These are phyloP conservation scores for Acomys russatus DNA, from an alignment of 2,797 vertebrate species.

Conservation along the genomic window DNA sequence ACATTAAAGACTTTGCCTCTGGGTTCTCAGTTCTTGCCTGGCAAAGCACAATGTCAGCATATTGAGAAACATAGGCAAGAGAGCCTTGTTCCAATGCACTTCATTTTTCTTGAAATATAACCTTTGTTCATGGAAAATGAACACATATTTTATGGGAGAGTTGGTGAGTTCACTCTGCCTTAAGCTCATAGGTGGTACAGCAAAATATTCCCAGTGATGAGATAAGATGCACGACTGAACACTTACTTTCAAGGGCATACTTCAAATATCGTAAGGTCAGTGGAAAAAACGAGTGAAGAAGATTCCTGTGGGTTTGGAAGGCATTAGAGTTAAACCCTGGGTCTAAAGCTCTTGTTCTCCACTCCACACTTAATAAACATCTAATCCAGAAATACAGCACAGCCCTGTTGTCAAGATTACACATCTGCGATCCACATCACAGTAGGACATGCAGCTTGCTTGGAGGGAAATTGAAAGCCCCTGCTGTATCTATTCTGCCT, in stretches of 20 bases:
- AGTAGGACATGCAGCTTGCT: constrained; percentile 4
- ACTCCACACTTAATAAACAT: constrained; percentile 68
- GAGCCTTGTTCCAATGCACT: background rate
- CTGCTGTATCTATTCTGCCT: constrained; percentile 67
- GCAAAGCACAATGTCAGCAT: background rate
- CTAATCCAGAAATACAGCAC: constrained; percentile 63
- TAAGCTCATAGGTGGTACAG: background rate
- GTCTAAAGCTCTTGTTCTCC: constrained; percentile 27
- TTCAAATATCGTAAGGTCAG: background rate
- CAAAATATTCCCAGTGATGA: background rate
- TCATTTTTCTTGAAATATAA: background rate
- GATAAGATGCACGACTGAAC: background rate
- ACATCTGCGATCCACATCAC: constrained; percentile 68
- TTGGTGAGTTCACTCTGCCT: background rate
- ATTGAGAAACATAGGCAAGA: accelerated
- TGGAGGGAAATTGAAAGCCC: background rate
- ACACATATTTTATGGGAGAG: background rate
- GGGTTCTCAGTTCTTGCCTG: background rate
- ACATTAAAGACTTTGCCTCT: background rate
- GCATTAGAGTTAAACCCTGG: constrained; percentile 63
- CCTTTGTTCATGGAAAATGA: constrained; percentile 6
- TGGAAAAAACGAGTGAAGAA: constrained; percentile 39
- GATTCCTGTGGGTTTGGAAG: constrained; percentile 64
- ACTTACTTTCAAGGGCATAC: background rate
- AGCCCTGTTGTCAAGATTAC: constrained; percentile 31